Base-by-base conservation (phyloP, 2,888 invertebrate species). In the Lasioglossum villosulum region DNA sequence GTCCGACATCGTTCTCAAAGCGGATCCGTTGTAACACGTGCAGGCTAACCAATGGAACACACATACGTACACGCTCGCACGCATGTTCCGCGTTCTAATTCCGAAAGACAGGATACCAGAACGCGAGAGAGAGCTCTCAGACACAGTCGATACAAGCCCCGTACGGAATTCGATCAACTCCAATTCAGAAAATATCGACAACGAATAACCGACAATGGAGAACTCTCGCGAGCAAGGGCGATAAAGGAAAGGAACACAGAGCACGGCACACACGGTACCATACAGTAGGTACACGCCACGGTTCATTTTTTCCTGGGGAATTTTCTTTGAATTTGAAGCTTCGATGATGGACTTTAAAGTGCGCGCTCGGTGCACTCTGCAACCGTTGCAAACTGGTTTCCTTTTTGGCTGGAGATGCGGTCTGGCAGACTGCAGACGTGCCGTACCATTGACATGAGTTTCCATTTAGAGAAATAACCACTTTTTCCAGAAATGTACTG, bases 151-250 rank as follows among this genome's bases (percentile, higher is more conserved):
- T 42, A 42, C 71, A 27, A 42, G 42, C 27, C 27, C 59, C 27
- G 59, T n/a, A 27, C 71, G 71, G 42, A 71, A 71, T 42, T 71
- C 42, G 71, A 71, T 71, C 71, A 71, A 27, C 42, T 71, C 42
- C 42, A n/a, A 27, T 71, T 45, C 27, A 27, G 71, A 42, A 71
- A 71, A 71, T 71, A 71, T 71, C 42, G 71, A 71, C 71, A 42
- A 71, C 71, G 42, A 71, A 71, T 71, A 71, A 71, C 71, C 14
- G 71, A 71, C 71, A 71, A 71, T 71, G 71, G 71, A 42, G 42
- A 42, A n/a, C 42, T 39, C 71, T 27, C n/a, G 56, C 56, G 56
- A 59, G 37, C 6, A 27, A 71, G 8, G 42, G 42, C 71, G n/a
- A 42, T 42, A 42, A 71, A 71, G 42, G 27, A 14, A n/a, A 42